Evolutionary conservation across 2,888 invertebrate genomes (phyloP), one percentile per base, ranked within the genome.

Genomic region (Andrena hattorfiana): DNA sequence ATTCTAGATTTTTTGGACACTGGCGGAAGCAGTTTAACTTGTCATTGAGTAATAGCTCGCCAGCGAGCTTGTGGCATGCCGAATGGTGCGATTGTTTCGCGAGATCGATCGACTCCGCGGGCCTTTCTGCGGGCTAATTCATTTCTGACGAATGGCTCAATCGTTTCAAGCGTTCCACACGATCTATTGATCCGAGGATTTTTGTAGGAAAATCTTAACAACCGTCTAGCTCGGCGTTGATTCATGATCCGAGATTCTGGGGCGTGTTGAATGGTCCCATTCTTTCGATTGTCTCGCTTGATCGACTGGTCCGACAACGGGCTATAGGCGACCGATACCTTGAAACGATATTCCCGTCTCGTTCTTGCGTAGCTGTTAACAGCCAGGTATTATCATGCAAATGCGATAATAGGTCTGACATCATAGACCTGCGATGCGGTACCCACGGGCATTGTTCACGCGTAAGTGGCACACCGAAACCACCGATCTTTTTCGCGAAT

Each of bases 341-440:
- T 73, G 73, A 32, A 74, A 68, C 13, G 80, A 70, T 60, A 70
- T 54, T 70, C 42, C 42, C 0, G 49, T 49, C 56, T 60, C 35
- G 23, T 70, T 80, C 54, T 69, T 49, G 32, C 63, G 73, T 26
- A 26, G 26, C 69, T 79, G 71, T 76, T 77, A 81, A 81, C 32
- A 81, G 76, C 42, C 30, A 32, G 28, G 67, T 49, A 83, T 74
- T 82, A 82, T 83, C 82, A 67, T 82, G 78, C 66, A 82, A 83
- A 77, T 67, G 72, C 74, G 82, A 74, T 77, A 82, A 83, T 83
- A 82, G 70, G 30, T 42, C 70, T 77, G 82, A 83, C 77, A 77
- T 83, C 83, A 83, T 77, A 70, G 77, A 70, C 66, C 51, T 51
- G 66, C 77, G 63, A 66, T 54, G 77, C 77, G 59, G 62, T 63